Evolutionary conservation across 1,140 invertebrate genomes (phyloP), one percentile per base, ranked within the genome.

Genomic region (Zaprionus davidi): DNA sequence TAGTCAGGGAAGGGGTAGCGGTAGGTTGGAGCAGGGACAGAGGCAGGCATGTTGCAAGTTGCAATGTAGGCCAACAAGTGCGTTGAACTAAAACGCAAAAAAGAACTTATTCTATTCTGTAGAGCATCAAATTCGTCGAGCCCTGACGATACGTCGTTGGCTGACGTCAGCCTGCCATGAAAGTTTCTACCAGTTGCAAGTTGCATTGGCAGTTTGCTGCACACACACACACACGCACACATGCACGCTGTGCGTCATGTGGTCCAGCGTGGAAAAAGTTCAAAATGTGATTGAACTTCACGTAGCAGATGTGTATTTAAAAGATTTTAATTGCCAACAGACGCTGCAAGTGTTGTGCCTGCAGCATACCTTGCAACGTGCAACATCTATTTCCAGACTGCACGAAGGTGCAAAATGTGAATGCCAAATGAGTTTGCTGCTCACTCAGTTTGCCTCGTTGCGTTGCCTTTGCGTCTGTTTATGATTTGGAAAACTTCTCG

Each of bases 61-160:
- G 64, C 81, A 88, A 91, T 91, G 79, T 91, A 88, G 88, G 88
- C 83, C 88, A 91, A 72, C 81, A 85, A 91, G 88, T 91, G 77
- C 88, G 76, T 91, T 91, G 88, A 91, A 91, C 88, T 91, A 84
- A 73, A 59, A 75, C 62, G 62, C 53, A 66, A 28, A 46, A 70
- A 53, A 46, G 57, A 53, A 70, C 44, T 22, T 38, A 71, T 63
- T 57, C 49, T 46, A 34, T 46, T n/a, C 44, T 36, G 20, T 69
- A 66, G 66, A 63, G 67, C 46, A 68, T 55, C 41, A 56, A 57
- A 68, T 71, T 71, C 24, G 26, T 46, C 53, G 34, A 64, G 60
- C 49, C 69, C 41, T 67, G 44, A 49, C 57, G 46, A 17, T 17
- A n/a, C 12, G 38, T 41, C 15, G 38, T 41, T 41, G 38, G n/a